Conservation (phyloP, 2,888 invertebrate species). For the Leptinotarsa rubiginosa region DNA sequence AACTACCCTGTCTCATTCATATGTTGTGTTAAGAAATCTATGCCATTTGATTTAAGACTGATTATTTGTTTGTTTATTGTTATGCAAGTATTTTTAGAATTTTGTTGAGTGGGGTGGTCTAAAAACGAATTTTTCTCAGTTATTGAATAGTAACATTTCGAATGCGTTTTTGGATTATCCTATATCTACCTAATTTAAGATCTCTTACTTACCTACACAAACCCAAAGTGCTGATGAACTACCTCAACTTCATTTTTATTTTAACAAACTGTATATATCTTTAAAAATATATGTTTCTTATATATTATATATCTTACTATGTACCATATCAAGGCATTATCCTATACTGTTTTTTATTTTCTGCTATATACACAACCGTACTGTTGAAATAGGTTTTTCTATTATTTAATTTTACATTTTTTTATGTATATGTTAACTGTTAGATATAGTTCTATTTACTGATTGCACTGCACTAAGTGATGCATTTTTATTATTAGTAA, state of each 20-base stretch:
- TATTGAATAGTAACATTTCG: conserved; percentile 32
- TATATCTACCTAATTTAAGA: conserved; percentile 42
- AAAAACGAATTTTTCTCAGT: background rate
- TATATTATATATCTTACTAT: conserved; percentile 55
- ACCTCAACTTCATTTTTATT: conserved; percentile 53
- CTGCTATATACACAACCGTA: conserved; percentile 52
- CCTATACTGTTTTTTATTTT: conserved; percentile 45
- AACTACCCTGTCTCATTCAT: conserved; percentile 31
- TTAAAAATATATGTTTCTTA: conserved; percentile 43
- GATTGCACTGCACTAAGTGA: conserved; percentile 64
- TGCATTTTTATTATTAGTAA: conserved; percentile 61
- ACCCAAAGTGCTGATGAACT: conserved; percentile 57
- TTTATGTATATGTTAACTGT: conserved; percentile 62
- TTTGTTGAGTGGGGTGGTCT: conserved; percentile 50
- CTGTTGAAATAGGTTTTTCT: conserved; percentile 56
- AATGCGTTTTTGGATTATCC: conserved; percentile 38
- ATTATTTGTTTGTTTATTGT: conserved; percentile 62
- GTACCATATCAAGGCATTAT: conserved; percentile 53
- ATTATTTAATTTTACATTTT: conserved; percentile 60
- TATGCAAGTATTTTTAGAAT: conserved; percentile 54
- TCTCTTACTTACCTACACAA: conserved; percentile 42
- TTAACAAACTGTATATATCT: conserved; percentile 40
- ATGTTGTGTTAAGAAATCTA: conserved; percentile 54
- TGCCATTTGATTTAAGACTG: conserved; percentile 67
- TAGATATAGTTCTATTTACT: conserved; percentile 61